These are phyloP conservation scores for Dolomedes plantarius DNA, from an alignment of 2,888 invertebrate species.

Conservation along the genomic window DNA sequence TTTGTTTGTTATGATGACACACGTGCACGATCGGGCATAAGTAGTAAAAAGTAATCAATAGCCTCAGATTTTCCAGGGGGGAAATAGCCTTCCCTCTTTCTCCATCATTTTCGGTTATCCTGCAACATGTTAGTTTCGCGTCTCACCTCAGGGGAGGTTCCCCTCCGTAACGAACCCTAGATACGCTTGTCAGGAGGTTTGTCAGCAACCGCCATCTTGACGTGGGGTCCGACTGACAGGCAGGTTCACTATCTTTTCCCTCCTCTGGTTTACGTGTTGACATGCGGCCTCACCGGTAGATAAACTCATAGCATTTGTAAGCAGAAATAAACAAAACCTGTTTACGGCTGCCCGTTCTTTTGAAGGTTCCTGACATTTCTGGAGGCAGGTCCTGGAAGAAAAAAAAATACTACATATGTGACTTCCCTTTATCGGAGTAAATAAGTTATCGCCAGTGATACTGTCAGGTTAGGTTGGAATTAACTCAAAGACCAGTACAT, in stretches of 20 bases:
- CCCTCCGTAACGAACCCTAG: constrained; percentile 18
- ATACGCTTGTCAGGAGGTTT: constrained; percentile 48
- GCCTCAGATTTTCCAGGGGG: too few species aligned
- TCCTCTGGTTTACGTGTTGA: constrained; percentile 36
- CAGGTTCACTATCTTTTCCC: constrained; percentile 24
- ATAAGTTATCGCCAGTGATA: too few species aligned
- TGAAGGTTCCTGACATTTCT: too few species aligned
- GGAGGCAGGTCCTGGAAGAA: too few species aligned
- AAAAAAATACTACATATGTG: too few species aligned
- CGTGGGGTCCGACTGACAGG: constrained; percentile 46
- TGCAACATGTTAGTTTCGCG: not conserved
- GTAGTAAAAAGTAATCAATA: too few species aligned
- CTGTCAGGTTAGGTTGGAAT: too few species aligned
- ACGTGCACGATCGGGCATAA: too few species aligned
- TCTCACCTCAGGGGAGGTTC: constrained; percentile 18
- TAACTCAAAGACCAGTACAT: too few species aligned
- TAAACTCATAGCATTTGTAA: constrained; percentile 22
- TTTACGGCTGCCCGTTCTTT: not conserved
- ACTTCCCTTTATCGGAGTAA: too few species aligned
- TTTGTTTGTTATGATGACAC: too few species aligned
- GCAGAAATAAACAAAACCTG: constrained; percentile 39
- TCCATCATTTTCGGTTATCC: not conserved
- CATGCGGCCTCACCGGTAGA: constrained; percentile 43
- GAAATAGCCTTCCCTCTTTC: too few species aligned
- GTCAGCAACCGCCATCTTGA: constrained; percentile 36